Evolutionary conservation across 1,140 invertebrate species (phyloP), one percentile per base, ranked within the genome.

Genomic region (Aphaenogaster ashmeadi): DNA sequence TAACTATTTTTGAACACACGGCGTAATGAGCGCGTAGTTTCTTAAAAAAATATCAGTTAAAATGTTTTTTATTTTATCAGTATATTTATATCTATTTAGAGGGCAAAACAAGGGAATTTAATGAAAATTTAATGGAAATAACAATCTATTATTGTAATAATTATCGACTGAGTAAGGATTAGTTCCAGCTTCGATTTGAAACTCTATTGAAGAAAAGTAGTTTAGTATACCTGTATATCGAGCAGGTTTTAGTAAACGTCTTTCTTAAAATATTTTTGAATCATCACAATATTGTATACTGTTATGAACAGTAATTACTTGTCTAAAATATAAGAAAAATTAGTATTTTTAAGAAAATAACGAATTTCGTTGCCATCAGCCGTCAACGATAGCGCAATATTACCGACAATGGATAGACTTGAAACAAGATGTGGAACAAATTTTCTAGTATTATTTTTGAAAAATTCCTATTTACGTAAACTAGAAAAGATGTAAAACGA

Each of bases 331-430:
- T 27, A n/a, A 13, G 8, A 54, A 44, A 44, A 71, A 18, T 13
- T 38, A 15, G 27, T 81, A 33, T 58, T 71, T 54, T 44, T 71
- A 13, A 47, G 18, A n/a, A 15, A 71, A 81, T n/a, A 58, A 72
- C 2, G 9, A 27, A 44, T 56, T 71, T 36, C 9, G 11, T 81
- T 81, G 79, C 54, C 54, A 89, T 89, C 81, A 67, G 85, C 87
- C 18, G 74, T 78, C 74, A 88, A 89, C 64, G 78, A 77, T 75
- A 60, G 13, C 52, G 6, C 72, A 62, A 18, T 69, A 66, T 89
- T 89, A 89, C 67, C 87, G 67, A 86, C 67, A 50, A 89, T 15
- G 36, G 88, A 60, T 89, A 86, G 74, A 79, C 69, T 67, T 52
- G 47, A 18, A 27, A 71, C 36, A 21, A 77, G 33, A 52, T 62